Conservation (phyloP, 2,888 invertebrate genomes). For the Coenonympha arcania region DNA sequence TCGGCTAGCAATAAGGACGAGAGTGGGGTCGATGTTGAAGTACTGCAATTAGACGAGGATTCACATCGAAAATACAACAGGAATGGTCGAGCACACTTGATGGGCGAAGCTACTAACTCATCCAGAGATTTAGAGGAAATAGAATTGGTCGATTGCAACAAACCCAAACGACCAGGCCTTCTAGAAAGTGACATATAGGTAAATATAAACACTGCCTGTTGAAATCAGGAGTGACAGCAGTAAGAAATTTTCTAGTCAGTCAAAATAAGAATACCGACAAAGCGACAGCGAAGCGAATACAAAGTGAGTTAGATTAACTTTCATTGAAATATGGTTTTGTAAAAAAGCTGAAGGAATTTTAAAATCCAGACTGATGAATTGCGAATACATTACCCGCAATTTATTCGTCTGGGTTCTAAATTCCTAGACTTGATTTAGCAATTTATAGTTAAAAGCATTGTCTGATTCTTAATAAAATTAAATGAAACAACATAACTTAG, state of each 20-base stretch:
- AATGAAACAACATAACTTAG: no score
- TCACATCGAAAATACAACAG: slow-evolving; percentile 21
- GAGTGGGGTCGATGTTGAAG: slow-evolving; percentile 7
- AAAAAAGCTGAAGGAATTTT: not conserved
- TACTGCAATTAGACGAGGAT: slow-evolving; percentile 14
- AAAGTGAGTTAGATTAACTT: not conserved
- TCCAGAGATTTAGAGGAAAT: slow-evolving; percentile 52
- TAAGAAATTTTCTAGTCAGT: not conserved
- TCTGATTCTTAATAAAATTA: not conserved
- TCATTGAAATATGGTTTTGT: not conserved
- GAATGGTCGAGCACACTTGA: slow-evolving; percentile 35
- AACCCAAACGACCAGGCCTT: slow-evolving; percentile 52
- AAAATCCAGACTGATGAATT: no score
- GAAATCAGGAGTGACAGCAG: not conserved
- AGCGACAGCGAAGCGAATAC: no score
- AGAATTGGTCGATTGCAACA: slow-evolving; percentile 57
- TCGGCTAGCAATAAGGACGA: slow-evolving; percentile 1
- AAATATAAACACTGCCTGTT: slow-evolving; percentile 36
- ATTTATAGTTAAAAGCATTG: no score
- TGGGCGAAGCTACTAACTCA: slow-evolving; percentile 23
- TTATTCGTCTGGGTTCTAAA: no score
- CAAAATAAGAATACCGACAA: not conserved
- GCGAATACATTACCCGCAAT: no score
- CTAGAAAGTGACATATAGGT: slow-evolving; percentile 67
- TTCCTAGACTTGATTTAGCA: no score